These are phyloP conservation scores for Upupa epops DNA, from an alignment of 2,113 vertebrate species.

Conservation along the genomic window DNA sequence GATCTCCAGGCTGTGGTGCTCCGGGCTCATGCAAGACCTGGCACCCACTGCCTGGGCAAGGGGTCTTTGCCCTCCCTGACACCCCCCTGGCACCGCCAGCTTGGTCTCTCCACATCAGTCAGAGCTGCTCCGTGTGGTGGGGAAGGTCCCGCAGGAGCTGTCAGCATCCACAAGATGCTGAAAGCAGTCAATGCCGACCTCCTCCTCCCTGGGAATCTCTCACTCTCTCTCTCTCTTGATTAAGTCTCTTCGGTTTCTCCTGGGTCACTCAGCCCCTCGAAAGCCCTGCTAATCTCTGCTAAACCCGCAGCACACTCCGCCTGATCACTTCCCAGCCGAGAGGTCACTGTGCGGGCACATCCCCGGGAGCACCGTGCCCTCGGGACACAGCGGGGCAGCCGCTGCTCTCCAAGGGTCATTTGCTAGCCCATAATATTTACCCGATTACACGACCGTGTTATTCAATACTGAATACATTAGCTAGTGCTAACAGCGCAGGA, in stretches of 20 bases:
- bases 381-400: background rate
- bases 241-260: conserved; percentile 16
- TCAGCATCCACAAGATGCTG: background rate
- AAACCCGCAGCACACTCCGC: background rate
- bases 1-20: rapidly evolving
- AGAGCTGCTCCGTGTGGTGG: background rate
- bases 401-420: background rate
- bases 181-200: background rate
- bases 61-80: background rate
- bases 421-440: background rate
- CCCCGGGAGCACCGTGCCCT: background rate
- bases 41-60: too few relatives aligned
- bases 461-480: background rate
- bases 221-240: background rate
- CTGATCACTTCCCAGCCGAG: background rate
- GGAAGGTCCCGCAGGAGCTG: background rate
- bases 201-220: background rate
- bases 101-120: background rate
- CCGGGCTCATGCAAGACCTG: background rate
- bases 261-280: background rate
- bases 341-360: background rate
- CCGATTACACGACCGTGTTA: rapidly evolving
- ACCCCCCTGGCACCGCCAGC: background rate
- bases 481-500: background rate
- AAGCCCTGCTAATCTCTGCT: background rate